Evolutionary conservation across 2,888 invertebrate species (phyloP).

Genomic region (Matsumyia berberina): DNA sequence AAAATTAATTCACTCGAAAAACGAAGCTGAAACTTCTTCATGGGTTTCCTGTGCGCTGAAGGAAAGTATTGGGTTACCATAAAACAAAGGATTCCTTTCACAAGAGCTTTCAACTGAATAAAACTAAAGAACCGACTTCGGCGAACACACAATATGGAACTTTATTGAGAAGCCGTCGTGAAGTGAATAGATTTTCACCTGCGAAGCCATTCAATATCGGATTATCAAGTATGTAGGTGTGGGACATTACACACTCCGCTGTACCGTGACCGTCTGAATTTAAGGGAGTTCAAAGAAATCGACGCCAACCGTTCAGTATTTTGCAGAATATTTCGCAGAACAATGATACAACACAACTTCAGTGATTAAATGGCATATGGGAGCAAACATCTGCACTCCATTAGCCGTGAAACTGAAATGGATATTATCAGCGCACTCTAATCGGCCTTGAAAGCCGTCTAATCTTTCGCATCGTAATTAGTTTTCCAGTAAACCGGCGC

Average conservation of each 20-base stretch:
- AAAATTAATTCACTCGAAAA: conserved; percentile 69
- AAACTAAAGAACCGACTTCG: conserved; percentile 33
- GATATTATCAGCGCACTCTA: conserved; percentile 36
- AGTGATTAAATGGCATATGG: conserved; percentile 29
- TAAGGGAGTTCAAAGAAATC: conserved; percentile 46
- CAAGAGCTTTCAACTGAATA: conserved; percentile 60
- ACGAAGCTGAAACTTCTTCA: conserved; percentile 51
- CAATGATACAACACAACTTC: conserved; percentile 16
- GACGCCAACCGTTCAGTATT: conserved; percentile 1
- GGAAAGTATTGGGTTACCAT: conserved; percentile 63
- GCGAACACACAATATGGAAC: conserved; percentile 26
- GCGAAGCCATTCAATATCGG: conserved; percentile 74
- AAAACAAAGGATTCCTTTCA: conserved; percentile 73
- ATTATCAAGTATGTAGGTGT: conserved; percentile 51
- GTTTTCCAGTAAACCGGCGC: conserved; percentile 53
- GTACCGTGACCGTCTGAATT: conserved; percentile 26
- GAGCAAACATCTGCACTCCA: conserved; percentile 66
- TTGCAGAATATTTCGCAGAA: conserved; percentile 31
- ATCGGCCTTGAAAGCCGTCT: conserved; percentile 63
- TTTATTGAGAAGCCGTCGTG: conserved; percentile 16
- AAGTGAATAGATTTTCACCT: conserved; percentile 66
- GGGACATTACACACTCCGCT: conserved; percentile 17
- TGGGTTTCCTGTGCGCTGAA: conserved; percentile 58
- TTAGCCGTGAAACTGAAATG: conserved; percentile 64
- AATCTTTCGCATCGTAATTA: conserved; percentile 55